Evolutionary conservation across 2,888 invertebrate genomes (phyloP).

Genomic region (Amaurobius ferox): DNA sequence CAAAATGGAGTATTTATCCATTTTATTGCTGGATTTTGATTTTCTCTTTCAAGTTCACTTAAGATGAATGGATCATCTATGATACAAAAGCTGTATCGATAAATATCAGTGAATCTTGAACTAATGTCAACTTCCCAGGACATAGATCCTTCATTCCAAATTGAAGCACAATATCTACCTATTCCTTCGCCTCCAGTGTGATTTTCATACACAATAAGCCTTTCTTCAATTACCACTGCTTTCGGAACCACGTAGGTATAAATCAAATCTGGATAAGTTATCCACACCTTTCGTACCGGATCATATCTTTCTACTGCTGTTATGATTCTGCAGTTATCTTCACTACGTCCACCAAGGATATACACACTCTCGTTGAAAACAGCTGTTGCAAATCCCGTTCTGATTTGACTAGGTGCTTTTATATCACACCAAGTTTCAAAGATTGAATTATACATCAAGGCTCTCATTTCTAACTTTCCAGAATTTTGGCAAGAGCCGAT

Average conservation of each 20-base stretch:
- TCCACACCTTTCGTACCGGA: background rate
- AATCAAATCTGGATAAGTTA: background rate
- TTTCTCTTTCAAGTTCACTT: background rate
- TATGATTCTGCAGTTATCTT: background rate
- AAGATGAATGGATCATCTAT: background rate
- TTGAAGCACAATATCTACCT: background rate
- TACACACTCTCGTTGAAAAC: background rate
- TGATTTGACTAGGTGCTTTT: background rate
- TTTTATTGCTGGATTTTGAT: background rate
- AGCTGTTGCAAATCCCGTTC: background rate
- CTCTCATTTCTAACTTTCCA: background rate
- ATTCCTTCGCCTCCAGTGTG: background rate
- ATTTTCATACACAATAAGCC: background rate
- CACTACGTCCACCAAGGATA: background rate
- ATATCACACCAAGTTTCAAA: background rate
- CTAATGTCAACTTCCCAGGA: background rate
- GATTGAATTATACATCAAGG: background rate
- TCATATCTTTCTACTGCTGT: background rate
- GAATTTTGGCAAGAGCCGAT: background rate
- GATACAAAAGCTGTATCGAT: background rate
- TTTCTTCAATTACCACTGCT: background rate
- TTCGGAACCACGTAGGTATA: background rate
- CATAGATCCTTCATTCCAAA: background rate
- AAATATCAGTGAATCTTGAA: background rate
- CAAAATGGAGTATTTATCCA: background rate